Conservation (phyloP, 1,140 invertebrate genomes). For the Ceratina calcarata region DNA sequence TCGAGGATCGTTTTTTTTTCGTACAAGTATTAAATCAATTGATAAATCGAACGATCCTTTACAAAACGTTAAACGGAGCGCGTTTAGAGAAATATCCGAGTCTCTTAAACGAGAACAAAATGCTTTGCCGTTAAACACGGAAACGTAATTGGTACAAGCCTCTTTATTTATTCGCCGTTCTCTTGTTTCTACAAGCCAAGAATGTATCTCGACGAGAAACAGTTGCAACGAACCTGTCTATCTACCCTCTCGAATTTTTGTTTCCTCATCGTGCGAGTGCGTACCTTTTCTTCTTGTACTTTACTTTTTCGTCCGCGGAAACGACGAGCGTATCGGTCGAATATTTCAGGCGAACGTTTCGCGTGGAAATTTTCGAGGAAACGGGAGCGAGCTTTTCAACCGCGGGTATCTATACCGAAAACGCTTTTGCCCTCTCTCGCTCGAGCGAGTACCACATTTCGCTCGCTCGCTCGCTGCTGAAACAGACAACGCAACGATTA, state of each 20-base stretch:
- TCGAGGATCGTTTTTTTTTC: constrained; percentile 50
- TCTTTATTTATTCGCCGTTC: background rate
- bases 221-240: background rate
- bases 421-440: constrained; percentile 14
- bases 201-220: too few relatives aligned
- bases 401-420: background rate
- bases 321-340: constrained; percentile 37
- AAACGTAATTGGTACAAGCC: background rate
- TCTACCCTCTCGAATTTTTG: background rate
- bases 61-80: background rate
- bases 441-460: background rate
- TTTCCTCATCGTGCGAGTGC: background rate
- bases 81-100: background rate
- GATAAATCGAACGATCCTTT: background rate
- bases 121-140: background rate
- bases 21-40: background rate
- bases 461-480: background rate
- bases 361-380: constrained; percentile 14
- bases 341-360: constrained; percentile 39
- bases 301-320: constrained; percentile 11
- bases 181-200: constrained; percentile 1
- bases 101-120: background rate
- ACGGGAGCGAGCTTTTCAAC: background rate
- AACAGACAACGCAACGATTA: constrained; percentile 18
- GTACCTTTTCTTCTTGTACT: background rate